These are phyloP conservation scores for Anthopleura xanthogrammica DNA, from an alignment of 92 coral and sea anemone genomes.

Conservation along the genomic window DNA sequence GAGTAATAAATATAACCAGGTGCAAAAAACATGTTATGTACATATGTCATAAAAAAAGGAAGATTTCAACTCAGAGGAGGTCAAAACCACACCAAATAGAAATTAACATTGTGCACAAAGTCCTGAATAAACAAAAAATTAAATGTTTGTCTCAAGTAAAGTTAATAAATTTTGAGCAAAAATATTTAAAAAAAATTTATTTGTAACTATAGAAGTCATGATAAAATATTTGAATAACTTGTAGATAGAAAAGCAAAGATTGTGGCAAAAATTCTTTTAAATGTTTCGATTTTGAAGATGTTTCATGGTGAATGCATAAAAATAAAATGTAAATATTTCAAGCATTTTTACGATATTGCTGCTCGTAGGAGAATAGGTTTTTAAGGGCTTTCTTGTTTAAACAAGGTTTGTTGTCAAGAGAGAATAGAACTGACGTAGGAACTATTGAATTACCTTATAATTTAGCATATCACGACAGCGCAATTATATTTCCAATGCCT, in stretches of 20 bases:
- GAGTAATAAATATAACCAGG: neutral
- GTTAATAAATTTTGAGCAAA: neutral
- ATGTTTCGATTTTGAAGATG: neutral
- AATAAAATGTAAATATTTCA: neutral
- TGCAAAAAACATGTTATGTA: neutral
- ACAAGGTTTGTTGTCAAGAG: neutral
- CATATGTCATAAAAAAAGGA: neutral
- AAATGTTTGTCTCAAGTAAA: neutral
- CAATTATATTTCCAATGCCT: neutral
- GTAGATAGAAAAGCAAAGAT: no score
- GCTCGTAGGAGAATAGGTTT: neutral
- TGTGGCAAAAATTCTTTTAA: neutral
- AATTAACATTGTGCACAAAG: neutral
- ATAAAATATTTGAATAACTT: no score
- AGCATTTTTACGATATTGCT: neutral
- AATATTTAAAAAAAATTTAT: neutral
- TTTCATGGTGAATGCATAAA: neutral
- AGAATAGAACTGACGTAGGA: neutral
- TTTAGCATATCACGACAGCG: slow-evolving; percentile 10
- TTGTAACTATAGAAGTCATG: neutral
- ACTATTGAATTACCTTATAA: slow-evolving; percentile 2
- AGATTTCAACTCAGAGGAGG: neutral
- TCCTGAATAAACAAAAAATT: neutral
- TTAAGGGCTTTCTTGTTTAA: neutral
- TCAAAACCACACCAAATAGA: neutral